Percentiles rank a stretch among this genome's conserved stretches.
Evolutionary conservation across 64 coral and sea anemone species (phyloP).

Genomic region (Dendrophyllia cribrosa): DNA sequence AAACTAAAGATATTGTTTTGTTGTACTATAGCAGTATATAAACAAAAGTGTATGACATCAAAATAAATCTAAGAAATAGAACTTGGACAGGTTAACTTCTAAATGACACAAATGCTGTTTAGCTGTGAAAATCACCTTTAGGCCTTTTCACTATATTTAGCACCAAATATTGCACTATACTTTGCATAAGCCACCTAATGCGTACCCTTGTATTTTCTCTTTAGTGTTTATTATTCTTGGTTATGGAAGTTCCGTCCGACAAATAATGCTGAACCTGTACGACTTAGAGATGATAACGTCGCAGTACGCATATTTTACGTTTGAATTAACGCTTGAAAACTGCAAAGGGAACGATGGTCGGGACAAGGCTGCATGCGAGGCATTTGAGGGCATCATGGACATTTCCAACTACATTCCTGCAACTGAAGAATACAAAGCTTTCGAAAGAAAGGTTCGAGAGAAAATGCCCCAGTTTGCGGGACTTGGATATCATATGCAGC

Average conservation of each 20-base stretch:
- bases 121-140: no score
- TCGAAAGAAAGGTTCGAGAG: slow-evolving; percentile 63
- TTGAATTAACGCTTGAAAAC: slow-evolving; percentile 39
- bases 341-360: slow-evolving; percentile 77
- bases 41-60: no score
- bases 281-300: slow-evolving; percentile 71
- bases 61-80: no score
- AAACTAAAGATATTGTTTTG: no score
- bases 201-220: neutral
- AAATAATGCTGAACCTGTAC: slow-evolving; percentile 67
- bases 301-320: slow-evolving; percentile 60
- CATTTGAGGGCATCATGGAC: slow-evolving; percentile 84
- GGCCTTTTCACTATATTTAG: no score
- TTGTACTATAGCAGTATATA: no score
- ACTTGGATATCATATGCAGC: slow-evolving; percentile 69
- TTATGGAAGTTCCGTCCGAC: slow-evolving; percentile 72
- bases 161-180: no score
- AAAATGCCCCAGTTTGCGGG: slow-evolving; percentile 83
- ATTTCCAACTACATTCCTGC: slow-evolving; percentile 63
- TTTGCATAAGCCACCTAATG: no score
- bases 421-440: slow-evolving; percentile 44
- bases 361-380: slow-evolving; percentile 68
- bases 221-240: slow-evolving; percentile 70
- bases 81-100: no score
- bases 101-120: no score